Base-by-base conservation (phyloP, 2,888 invertebrate genomes). In the Drosophila austrosaltans region DNA sequence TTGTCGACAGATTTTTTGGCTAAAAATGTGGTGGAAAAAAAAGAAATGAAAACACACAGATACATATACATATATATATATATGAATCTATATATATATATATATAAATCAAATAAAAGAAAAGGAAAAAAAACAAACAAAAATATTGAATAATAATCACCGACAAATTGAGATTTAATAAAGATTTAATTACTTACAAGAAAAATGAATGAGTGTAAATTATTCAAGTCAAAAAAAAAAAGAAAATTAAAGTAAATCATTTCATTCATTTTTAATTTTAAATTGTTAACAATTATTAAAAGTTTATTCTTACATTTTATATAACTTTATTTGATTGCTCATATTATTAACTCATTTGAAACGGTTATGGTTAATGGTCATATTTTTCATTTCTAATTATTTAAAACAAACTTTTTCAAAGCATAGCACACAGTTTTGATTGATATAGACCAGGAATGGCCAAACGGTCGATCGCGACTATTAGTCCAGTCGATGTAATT, bases 61-160 rank as follows among this genome's bases (percentile, higher is more conserved):
- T 3, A 56, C 57, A 68, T 36, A 42, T 1, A 36, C 28, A 62
- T 39, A n/a, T n/a, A 61, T 20, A 57, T n/a, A 42, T 25, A 48
- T 22, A 48, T 48, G 8, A 3, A 22, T 22, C 4, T 48, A 2
- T 22, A 48, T 48, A 25, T 48, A 48, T 48, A 25, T 48, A 16
- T 48, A 25, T 25, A 48, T 48, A 16, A 25, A 25, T 25, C 22
- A 25, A 48, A 20, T 3, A 5, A 44, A 44, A 39, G 7, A n/a
- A 39, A 40, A 40, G n/a, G 40, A 12, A 44, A 44, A 53, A 56
- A 36, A 68, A 44, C 54, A 57, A 44, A 44, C 62, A 57, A 77
- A 77, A 86, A 89, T 89, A 90, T 89, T 90, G 82, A 84, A 89
- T 85, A 78, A 89, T 86, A 89, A 87, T 87, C 79, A 81, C 83